Evolutionary conservation across 2,113 vertebrate genomes (phyloP).

Genomic region (Coracopsis vasa): DNA sequence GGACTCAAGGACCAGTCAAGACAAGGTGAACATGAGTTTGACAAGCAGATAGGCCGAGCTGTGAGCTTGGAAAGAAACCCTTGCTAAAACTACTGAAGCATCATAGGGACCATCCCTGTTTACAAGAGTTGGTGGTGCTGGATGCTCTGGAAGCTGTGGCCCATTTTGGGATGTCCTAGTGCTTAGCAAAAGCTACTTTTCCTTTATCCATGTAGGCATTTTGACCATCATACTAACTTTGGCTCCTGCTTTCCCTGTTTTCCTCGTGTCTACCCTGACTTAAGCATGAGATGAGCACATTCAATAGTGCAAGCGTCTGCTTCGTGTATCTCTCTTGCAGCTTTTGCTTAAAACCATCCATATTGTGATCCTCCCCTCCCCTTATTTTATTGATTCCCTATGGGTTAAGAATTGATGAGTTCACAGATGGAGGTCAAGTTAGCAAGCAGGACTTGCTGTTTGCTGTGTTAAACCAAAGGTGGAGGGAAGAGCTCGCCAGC

Average conservation of each 20-base stretch:
- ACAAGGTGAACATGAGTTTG: neutral
- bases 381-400: neutral
- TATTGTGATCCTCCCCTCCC: neutral
- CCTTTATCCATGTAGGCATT: fast-evolving
- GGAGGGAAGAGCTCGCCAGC: neutral
- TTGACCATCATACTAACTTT: neutral
- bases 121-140: neutral
- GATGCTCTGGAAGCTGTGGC: neutral
- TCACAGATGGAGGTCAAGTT: conserved; percentile 41
- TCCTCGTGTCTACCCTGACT: neutral
- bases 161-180: neutral
- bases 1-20: fast-evolving
- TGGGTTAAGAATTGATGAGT: neutral
- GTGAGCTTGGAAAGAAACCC: neutral
- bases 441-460: neutral
- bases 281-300: fast-evolving
- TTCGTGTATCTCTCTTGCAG: neutral
- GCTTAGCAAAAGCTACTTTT: neutral
- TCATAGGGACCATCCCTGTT: neutral
- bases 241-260: fast-evolving
- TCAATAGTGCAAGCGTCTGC: neutral
- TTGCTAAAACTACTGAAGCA: fast-evolving
- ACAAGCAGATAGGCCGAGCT: neutral
- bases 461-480: neutral
- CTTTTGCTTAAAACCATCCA: neutral